Conservation (phyloP, 2,888 invertebrate genomes). For the Incurvaria masculella region DNA sequence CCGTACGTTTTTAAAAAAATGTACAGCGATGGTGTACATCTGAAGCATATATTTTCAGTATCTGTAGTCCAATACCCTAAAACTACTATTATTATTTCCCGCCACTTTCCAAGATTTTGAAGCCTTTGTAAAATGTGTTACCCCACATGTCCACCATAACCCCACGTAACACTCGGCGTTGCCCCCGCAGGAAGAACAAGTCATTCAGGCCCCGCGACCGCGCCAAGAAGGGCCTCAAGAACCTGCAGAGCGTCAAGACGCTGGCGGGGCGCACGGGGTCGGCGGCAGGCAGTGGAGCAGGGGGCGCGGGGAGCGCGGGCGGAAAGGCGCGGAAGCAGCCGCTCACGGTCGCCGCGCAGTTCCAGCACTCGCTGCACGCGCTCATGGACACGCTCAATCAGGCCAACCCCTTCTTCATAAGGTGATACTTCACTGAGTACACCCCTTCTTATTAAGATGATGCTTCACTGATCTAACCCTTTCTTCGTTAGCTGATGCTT, state of each 20-base stretch:
- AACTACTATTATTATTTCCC: too few species aligned
- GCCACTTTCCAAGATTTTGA: too few species aligned
- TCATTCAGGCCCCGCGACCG: constrained; percentile 85
- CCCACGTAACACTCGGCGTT: constrained; percentile 1
- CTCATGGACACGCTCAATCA: constrained; percentile 93
- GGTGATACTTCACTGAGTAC: constrained; percentile 30
- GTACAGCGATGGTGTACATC: too few species aligned
- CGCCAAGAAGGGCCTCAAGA: constrained; percentile 84
- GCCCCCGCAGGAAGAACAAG: constrained; percentile 84
- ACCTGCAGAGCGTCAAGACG: constrained; percentile 89
- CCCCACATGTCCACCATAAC: background rate
- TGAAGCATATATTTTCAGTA: too few species aligned
- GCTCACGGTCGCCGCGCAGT: constrained; percentile 92
- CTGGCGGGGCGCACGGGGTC: constrained; percentile 73
- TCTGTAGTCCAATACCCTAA: too few species aligned
- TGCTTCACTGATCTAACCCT: too few species aligned
- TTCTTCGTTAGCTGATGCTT: too few species aligned
- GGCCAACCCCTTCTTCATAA: constrained; percentile 57
- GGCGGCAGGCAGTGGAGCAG: constrained; percentile 53
- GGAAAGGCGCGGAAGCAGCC: constrained; percentile 77
- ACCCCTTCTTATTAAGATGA: too few species aligned
- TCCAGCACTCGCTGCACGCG: constrained; percentile 87
- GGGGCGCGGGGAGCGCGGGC: constrained; percentile 31
- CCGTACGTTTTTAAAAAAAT: too few species aligned
- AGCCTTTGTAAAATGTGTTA: too few species aligned